phyloP scores from a whole-genome alignment of 2,888 invertebrate genomes.

The Parthenolecanium corni region DNA sequence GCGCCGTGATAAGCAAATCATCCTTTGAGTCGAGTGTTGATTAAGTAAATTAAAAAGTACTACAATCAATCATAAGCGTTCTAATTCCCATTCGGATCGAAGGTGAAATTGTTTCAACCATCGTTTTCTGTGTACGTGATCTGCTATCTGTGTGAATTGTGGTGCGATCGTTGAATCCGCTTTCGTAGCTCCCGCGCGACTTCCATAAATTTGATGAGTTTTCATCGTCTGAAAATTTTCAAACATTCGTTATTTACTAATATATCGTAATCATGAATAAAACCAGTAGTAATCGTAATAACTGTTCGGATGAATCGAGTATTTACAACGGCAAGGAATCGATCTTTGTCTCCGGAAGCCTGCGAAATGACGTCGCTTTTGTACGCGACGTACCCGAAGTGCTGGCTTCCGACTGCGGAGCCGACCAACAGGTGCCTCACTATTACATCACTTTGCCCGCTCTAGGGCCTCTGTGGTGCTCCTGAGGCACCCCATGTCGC shows the following conservation, averaged over 20 bases:
- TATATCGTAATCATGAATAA: constrained; percentile 26
- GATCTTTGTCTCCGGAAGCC: constrained; percentile 20
- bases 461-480: constrained; percentile 97
- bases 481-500: constrained; percentile 96
- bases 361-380: constrained; percentile 10
- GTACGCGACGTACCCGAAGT: constrained; percentile 15
- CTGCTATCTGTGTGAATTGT: no score
- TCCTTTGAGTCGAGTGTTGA: no score
- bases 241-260: constrained; percentile 26
- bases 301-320: neutral
- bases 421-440: constrained; percentile 23
- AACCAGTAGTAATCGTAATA: constrained; percentile 8
- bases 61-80: no score
- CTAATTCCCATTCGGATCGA: no score
- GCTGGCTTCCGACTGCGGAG: neutral
- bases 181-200: neutral
- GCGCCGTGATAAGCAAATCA: no score
- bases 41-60: no score
- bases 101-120: no score
- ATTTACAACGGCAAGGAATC: constrained; percentile 14
- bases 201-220: constrained; percentile 23
- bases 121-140: no score
- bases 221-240: constrained; percentile 14
- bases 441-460: constrained; percentile 72
- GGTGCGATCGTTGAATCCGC: no score